Evolutionary conservation across 2,888 invertebrate species (phyloP).

Genomic region (Thyatira batis): DNA sequence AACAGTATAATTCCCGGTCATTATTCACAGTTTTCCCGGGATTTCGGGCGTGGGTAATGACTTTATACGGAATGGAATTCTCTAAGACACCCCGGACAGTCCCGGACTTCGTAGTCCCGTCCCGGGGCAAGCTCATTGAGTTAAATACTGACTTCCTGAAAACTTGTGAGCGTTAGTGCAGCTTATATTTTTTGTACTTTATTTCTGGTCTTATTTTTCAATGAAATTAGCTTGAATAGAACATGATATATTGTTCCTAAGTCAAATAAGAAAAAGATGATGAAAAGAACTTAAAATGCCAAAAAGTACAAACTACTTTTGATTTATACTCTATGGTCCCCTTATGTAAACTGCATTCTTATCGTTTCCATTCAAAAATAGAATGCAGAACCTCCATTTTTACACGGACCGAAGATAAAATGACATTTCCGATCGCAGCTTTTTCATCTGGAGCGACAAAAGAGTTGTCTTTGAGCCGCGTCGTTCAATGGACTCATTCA

Average conservation of each 20-base stretch:
- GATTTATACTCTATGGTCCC: slow-evolving; percentile 18
- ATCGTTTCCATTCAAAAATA: slow-evolving; percentile 20
- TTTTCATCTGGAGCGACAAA: slow-evolving; percentile 49
- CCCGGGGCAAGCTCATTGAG: not conserved
- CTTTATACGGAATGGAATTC: slow-evolving; percentile 62
- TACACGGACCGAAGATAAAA: slow-evolving; percentile 22
- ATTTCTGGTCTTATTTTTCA: no score
- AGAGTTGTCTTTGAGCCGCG: slow-evolving; percentile 55
- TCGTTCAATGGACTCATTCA: slow-evolving; percentile 37
- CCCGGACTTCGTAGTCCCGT: slow-evolving; percentile 7
- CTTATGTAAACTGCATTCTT: slow-evolving; percentile 26
- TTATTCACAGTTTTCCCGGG: slow-evolving; percentile 64
- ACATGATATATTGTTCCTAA: no score
- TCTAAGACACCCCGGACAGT: slow-evolving; percentile 44
- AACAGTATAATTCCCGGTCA: slow-evolving; percentile 66
- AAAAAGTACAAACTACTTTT: slow-evolving; percentile 9
- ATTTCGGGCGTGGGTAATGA: slow-evolving; percentile 55
- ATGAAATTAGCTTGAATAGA: no score
- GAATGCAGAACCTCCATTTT: slow-evolving; percentile 14
- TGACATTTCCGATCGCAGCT: slow-evolving; percentile 45
- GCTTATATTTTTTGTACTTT: not conserved
- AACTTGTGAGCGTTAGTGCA: not conserved
- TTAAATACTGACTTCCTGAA: not conserved
- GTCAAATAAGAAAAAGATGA: no score
- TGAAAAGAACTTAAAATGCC: not conserved